A percentile compares a stretch with the other conserved stretches of the same genome.
Evolutionary conservation across 2,113 vertebrate genomes (phyloP).

Genomic region (Orthonyx spaldingii): DNA sequence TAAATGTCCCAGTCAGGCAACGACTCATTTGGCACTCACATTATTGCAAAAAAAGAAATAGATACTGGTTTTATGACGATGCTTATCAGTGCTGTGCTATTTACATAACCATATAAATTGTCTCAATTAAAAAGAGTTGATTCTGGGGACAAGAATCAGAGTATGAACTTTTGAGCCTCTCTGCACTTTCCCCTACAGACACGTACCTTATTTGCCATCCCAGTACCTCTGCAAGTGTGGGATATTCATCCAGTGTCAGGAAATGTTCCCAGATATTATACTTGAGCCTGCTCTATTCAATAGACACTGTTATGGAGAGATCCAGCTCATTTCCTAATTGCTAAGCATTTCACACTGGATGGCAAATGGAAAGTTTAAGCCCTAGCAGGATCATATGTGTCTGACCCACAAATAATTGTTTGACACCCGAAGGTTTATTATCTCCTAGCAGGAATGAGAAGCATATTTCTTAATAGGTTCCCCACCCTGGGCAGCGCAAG

Average conservation of each 20-base stretch:
- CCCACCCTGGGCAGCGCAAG: conserved; percentile 20
- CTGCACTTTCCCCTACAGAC: neutral
- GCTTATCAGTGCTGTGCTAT: neutral
- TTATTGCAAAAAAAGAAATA: neutral
- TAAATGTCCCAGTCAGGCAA: neutral
- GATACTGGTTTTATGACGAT: neutral
- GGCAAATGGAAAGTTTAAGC: conserved; percentile 1
- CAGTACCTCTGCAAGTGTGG: neutral
- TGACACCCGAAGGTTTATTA: conserved; percentile 64
- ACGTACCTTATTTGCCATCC: neutral
- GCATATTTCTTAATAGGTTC: conserved; percentile 41
- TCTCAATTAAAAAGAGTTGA: neutral
- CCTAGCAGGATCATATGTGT: neutral
- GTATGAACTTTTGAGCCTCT: neutral
- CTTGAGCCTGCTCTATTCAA: neutral
- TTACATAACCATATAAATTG: neutral
- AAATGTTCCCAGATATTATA: neutral
- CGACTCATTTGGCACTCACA: neutral
- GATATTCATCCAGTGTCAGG: neutral
- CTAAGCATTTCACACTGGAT: neutral
- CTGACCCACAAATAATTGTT: conserved; percentile 44
- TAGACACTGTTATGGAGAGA: neutral
- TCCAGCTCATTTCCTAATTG: neutral
- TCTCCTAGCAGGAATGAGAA: conserved; percentile 10
- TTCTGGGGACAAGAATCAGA: neutral